phyloP scores from a whole-genome alignment of 1,140 invertebrate genomes.

The Ceratina japonica region DNA sequence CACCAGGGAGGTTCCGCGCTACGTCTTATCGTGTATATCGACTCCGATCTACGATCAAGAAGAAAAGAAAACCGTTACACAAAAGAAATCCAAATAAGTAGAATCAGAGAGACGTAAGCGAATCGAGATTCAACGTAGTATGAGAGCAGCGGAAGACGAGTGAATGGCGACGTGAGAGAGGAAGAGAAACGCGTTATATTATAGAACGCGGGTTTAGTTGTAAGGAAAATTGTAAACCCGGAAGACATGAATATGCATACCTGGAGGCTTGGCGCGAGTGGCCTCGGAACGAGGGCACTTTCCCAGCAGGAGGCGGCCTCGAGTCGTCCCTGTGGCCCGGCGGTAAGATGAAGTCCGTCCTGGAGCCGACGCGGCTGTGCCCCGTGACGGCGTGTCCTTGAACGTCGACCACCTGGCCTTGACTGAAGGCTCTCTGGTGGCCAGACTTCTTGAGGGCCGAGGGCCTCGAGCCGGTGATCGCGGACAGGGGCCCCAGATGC shows the following conservation, averaged over 20 bases:
- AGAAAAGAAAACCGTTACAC: not conserved
- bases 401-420: constrained; percentile 88
- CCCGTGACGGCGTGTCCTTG: constrained; percentile 80
- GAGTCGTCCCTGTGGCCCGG: constrained; percentile 85
- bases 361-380: constrained; percentile 89
- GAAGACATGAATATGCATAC: constrained; percentile 47
- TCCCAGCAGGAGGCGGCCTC: constrained; percentile 73
- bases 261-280: constrained; percentile 82
- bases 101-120: no score
- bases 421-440: constrained; percentile 91
- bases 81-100: not conserved
- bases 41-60: constrained; percentile 84
- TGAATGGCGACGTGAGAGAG: no score
- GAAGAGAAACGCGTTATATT: no score
- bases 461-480: constrained; percentile 73
- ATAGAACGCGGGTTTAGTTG: no score
- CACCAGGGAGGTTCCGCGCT: constrained; percentile 85
- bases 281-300: constrained; percentile 76
- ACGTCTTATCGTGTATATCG: constrained; percentile 91
- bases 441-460: constrained; percentile 86
- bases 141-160: no score
- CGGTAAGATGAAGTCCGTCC: constrained; percentile 92
- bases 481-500: constrained; percentile 43
- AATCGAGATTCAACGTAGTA: no score
- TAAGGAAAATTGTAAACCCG: no score